Base-by-base conservation (phyloP, 2,113 vertebrate genomes). In the Anoplopoma fimbria region DNA sequence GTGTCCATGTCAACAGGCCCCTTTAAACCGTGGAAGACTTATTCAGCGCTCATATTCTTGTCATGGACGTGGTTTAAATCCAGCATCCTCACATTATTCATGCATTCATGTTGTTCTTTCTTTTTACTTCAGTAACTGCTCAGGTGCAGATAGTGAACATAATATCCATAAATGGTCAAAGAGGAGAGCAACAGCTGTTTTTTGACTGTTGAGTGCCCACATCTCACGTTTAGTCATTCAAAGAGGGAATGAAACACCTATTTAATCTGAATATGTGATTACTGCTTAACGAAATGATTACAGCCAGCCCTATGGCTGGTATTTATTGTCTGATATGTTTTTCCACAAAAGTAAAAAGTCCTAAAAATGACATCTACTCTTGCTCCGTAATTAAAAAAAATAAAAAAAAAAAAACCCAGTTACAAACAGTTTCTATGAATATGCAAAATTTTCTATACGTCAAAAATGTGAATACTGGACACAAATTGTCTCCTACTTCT, bases 1-100 rank as follows among this genome's bases (percentile, higher is more conserved):
- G 68, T 73, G 0, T 31, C 92, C 84, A 92, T 93, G 82, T 79
- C 62, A 93, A 93, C 93, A 6, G 42, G 23, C 47, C 9, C 36
- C 36, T 57, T 57, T 14, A 33, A 77, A 42, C 15, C 29, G 1
- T 1, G 67, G 2, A 36, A 47, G 53, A 38, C 21, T 1, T 1
- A 3, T 42, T 17, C 40, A 15, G 0, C 1, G 9, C 1, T 40
- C n/a, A 3, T 51, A 2, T 69, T 14, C 9, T 23, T 34, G 6
- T n/a, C 36, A 62, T 14, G 19, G 1, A 65, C 1, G 21, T 19
- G 0, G 0, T 8, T 19, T 25, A 38, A 74, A 55, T 62, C 13
- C 17, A 64, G 15, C 42, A 13, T 2, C 25, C 4, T 14, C 6
- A 2, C 4, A 0, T 21, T 53, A 34, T 49, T 31, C 0, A 0